These are phyloP conservation scores for Chrysemys picta DNA, from an alignment of 2,113 vertebrate genomes.

Conservation along the genomic window DNA sequence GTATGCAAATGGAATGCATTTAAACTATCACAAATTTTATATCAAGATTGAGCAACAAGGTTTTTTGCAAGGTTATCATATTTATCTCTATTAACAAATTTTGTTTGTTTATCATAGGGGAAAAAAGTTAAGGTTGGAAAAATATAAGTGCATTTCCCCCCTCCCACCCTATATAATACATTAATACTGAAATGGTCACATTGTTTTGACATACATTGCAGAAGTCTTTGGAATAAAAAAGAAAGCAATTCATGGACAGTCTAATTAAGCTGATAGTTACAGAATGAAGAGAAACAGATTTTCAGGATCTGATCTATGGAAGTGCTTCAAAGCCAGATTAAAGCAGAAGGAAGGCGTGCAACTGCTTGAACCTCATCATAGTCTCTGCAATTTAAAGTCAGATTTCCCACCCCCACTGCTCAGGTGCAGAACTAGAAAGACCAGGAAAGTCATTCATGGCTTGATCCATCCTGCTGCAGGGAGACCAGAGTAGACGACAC, in stretches of 20 bases:
- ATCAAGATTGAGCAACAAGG: constrained; percentile 18
- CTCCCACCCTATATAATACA: neutral
- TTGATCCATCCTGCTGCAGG: neutral
- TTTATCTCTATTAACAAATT: constrained; percentile 60
- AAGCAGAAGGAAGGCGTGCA: neutral
- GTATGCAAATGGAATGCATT: constrained; percentile 65
- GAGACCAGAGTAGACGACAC: neutral
- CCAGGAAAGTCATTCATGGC: neutral
- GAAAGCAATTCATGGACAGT: neutral
- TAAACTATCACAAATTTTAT: constrained; percentile 50
- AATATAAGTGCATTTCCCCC: neutral
- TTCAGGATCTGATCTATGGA: neutral
- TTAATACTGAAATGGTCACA: neutral
- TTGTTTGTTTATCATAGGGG: neutral
- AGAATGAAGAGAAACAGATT: neutral
- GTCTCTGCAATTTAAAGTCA: neutral
- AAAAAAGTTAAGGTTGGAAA: constrained; percentile 16
- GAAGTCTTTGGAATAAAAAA: neutral
- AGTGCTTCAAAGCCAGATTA: neutral
- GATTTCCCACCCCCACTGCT: neutral
- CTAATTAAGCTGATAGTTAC: neutral
- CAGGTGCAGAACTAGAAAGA: neutral
- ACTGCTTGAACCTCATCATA: neutral
- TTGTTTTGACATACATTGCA: neutral
- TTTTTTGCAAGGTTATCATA: constrained; percentile 52